Evolutionary conservation across 1,140 invertebrate species (phyloP), one percentile per base, ranked within the genome.

Genomic region (Ectropis grisescens): DNA sequence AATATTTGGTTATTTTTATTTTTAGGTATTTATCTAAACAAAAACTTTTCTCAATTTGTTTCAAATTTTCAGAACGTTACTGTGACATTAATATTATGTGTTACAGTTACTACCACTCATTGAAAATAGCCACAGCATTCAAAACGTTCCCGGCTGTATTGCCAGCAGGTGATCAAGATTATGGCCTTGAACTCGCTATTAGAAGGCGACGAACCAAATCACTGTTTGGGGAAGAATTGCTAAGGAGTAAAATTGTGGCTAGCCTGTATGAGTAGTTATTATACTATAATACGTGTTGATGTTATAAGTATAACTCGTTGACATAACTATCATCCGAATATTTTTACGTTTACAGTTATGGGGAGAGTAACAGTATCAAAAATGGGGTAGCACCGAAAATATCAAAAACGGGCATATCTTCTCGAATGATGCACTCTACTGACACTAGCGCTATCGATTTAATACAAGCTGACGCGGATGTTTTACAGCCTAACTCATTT

Each of bases 201-300:
- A 56, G 75, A 7, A 47, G 75, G 32, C 54, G 75, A 13, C 58
- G 64, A 10, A 78, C 75, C 11, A 80, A 78, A 44, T 76, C 72
- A 6, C 44, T 80, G 29, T 48, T 65, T 26, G 58, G 46, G 2
- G 72, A 80, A 56, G 65, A 69, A 14, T 58, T 64, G 32, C 34
- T 78, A 13, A 53, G 75, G 16, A 59, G 46, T 35, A 64, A 59
- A 35, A 39, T 72, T 2, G 56, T 69, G 16, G 57, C 57, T 2
- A 59, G 45, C 16, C 57, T 72, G 71, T 76, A 39, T n/a, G n/a
- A 62, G 58, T 66, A 15, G 27, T 19, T 19, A 4, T 19, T 19
- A 4, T 19, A 19, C 16, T n/a, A n/a, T n/a, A n/a, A n/a, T n/a
- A n/a, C n/a, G n/a, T n/a, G n/a, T n/a, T n/a, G n/a, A n/a, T n/a